Conservation (phyloP, 2,113 vertebrate species). For the Phyllopteryx taeniolatus region DNA sequence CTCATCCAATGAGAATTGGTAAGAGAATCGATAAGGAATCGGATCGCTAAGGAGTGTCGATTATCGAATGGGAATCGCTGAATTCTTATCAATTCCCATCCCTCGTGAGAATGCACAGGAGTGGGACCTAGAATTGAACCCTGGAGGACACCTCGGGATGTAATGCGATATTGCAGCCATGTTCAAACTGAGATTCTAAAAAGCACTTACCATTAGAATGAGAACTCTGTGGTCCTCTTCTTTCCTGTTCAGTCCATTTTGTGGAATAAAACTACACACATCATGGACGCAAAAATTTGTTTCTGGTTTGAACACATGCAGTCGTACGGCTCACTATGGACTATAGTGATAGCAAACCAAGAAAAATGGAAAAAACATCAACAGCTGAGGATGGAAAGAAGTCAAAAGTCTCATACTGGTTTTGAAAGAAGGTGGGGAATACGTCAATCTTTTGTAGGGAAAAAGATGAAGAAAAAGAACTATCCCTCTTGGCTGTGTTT, state of each 20-base stretch:
- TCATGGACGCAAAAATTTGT: conserved; percentile 9
- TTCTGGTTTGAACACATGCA: conserved; percentile 41
- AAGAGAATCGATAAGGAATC: background rate
- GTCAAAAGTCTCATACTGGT: conserved; percentile 58
- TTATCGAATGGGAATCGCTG: background rate
- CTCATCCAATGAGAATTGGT: too few species aligned
- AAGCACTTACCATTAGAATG: conserved; percentile 61
- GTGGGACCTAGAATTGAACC: background rate
- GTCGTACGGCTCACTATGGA: conserved; percentile 43
- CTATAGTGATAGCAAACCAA: conserved; percentile 41
- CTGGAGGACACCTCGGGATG: background rate
- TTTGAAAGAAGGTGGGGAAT: conserved; percentile 48
- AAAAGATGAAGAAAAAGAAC: conserved; percentile 47
- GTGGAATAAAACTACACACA: conserved; percentile 33
- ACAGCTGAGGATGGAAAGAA: conserved; percentile 46
- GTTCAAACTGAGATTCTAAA: conserved; percentile 33
- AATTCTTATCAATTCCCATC: background rate
- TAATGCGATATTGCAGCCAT: conserved; percentile 18
- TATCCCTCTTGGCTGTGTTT: conserved; percentile 58
- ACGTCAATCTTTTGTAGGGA: conserved; percentile 63
- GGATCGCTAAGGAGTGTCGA: background rate
- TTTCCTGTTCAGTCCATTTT: conserved; percentile 21
- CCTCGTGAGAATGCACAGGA: background rate
- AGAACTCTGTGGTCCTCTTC: background rate
- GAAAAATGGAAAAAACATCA: conserved; percentile 13